Conservation (phyloP, 2,797 vertebrate genomes). For the Sebastolobus altivelis region DNA sequence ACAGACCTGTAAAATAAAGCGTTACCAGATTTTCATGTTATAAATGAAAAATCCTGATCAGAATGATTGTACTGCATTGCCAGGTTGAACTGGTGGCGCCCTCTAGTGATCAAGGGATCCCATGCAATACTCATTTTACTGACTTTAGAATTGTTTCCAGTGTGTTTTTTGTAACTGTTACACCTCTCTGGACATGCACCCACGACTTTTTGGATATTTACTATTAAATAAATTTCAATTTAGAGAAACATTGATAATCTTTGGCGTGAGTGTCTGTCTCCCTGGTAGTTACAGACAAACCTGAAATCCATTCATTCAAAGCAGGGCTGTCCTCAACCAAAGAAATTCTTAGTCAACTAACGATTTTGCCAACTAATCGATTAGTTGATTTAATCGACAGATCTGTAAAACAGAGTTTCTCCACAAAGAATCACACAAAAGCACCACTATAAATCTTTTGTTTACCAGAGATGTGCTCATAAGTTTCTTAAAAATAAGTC, state of each 20-base stretch:
- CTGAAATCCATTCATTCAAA: not conserved
- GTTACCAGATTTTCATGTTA: slow-evolving; percentile 24
- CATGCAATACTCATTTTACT: slow-evolving; percentile 56
- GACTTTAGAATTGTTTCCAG: slow-evolving; percentile 31
- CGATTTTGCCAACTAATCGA: too few species aligned
- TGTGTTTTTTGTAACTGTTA: slow-evolving; percentile 56
- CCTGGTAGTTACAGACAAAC: slow-evolving; percentile 8
- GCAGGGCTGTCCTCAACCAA: not conserved
- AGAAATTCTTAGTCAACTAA: not conserved
- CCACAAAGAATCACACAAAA: not conserved
- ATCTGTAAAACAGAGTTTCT: not conserved
- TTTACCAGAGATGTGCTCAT: too few species aligned
- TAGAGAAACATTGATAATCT: not conserved
- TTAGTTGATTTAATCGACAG: not conserved
- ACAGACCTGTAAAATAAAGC: slow-evolving; percentile 28
- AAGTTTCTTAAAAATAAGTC: too few species aligned
- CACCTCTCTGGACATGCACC: slow-evolving; percentile 25
- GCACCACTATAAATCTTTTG: too few species aligned
- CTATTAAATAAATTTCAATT: slow-evolving; percentile 64
- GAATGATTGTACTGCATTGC: slow-evolving; percentile 44
- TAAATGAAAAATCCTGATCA: slow-evolving; percentile 25
- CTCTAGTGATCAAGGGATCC: slow-evolving; percentile 51
- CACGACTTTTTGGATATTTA: slow-evolving; percentile 39
- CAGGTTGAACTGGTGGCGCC: slow-evolving; percentile 55
- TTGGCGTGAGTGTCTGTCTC: slow-evolving; percentile 30